Conservation (phyloP, 2,113 vertebrate species). For the Leptobrachium ailaonicum region DNA sequence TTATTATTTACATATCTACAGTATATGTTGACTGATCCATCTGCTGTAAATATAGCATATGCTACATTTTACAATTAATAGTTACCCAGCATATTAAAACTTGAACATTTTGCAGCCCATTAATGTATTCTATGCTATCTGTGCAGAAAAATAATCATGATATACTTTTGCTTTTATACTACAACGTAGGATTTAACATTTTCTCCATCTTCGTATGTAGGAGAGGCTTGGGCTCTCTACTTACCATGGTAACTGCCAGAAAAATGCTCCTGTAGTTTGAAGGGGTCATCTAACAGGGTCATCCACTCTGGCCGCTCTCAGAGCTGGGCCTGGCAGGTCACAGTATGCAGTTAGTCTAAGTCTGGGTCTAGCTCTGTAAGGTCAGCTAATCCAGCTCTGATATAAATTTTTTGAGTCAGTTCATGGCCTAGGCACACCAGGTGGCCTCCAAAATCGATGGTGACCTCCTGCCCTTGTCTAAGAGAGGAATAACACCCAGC, state of each 20-base stretch:
- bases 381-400: constrained; percentile 82
- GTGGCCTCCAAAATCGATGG: constrained; percentile 97
- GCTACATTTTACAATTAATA: too few relatives aligned
- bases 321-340: constrained; percentile 72
- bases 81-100: too few relatives aligned
- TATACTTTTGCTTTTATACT: constrained; percentile 52
- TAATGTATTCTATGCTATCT: too few relatives aligned
- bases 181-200: constrained; percentile 67
- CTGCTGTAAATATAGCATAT: too few relatives aligned
- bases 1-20: too few relatives aligned
- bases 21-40: too few relatives aligned
- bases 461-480: constrained; percentile 95
- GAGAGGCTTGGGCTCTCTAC: constrained; percentile 94
- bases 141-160: constrained; percentile 20
- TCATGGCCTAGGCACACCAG: constrained; percentile 92
- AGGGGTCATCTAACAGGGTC: constrained; percentile 94
- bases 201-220: constrained; percentile 81
- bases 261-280: constrained; percentile 99
- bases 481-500: constrained; percentile 78
- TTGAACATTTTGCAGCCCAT: too few relatives aligned
- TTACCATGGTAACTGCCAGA: constrained; percentile 99
- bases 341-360: constrained; percentile 68
- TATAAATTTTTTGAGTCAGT: constrained; percentile 98
- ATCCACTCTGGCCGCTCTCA: constrained; percentile 80
- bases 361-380: constrained; percentile 78